Conservation (phyloP, 2,797 vertebrate genomes). For the Microcaecilia unicolor region DNA sequence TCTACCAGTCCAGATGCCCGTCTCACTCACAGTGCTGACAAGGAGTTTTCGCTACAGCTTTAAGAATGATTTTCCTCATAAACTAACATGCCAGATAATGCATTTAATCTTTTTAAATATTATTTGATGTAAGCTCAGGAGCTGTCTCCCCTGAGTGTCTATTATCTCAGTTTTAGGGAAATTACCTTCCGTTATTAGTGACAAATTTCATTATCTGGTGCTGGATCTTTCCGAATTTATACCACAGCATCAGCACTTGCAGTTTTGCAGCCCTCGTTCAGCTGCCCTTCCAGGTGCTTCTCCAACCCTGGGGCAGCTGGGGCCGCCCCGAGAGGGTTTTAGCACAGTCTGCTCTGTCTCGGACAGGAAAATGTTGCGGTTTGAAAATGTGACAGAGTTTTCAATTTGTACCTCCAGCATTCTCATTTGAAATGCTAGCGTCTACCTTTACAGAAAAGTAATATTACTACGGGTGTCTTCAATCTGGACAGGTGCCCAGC, state of each 20-base stretch:
- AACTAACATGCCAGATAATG: conserved; percentile 59
- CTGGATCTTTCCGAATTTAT: no score
- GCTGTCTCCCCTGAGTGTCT: conserved; percentile 65
- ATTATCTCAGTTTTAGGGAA: conserved; percentile 71
- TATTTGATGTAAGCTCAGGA: conserved; percentile 63
- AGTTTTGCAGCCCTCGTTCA: conserved; percentile 63
- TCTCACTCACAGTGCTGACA: no score
- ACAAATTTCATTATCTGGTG: conserved; percentile 75
- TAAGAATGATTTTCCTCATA: conserved; percentile 51
- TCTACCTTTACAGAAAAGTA: conserved; percentile 2
- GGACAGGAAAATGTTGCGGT: conserved; percentile 41
- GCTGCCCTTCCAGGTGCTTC: conserved; percentile 63
- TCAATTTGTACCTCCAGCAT: conserved; percentile 20
- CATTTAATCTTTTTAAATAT: conserved; percentile 52
- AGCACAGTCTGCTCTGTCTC: conserved; percentile 48
- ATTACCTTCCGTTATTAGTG: conserved; percentile 75
- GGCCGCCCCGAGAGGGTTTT: no score
- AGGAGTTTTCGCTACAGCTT: no score
- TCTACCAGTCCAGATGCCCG: no score
- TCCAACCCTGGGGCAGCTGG: conserved; percentile 56
- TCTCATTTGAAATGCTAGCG: conserved; percentile 12
- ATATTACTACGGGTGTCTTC: background rate
- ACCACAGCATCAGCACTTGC: no score
- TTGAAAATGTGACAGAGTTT: conserved; percentile 29
- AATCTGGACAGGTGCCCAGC: background rate